Conservation (phyloP, 2,888 invertebrate genomes). For the Aromia moschata region DNA sequence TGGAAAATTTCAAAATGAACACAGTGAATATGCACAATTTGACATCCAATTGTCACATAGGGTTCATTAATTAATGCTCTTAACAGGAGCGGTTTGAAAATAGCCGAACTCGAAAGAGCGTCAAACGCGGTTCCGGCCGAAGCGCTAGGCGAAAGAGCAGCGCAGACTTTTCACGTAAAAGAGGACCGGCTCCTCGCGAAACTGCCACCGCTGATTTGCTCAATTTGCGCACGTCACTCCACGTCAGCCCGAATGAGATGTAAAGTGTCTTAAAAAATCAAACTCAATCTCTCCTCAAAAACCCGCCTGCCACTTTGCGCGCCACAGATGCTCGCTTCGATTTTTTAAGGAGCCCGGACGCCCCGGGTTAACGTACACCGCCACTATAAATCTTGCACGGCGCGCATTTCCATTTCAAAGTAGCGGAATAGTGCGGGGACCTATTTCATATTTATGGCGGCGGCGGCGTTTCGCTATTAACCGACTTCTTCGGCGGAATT, state of each 20-base stretch:
- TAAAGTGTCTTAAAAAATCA: constrained; percentile 63
- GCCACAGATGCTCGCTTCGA: constrained; percentile 41
- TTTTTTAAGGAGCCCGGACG: constrained; percentile 20
- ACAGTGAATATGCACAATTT: too few relatives aligned
- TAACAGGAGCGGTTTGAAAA: too few relatives aligned
- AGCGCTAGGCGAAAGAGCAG: constrained; percentile 4
- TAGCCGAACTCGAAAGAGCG: too few relatives aligned
- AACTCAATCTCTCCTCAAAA: constrained; percentile 59
- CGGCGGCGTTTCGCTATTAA: constrained; percentile 15
- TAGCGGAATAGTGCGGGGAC: constrained; percentile 21
- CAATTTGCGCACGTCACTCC: constrained; percentile 62
- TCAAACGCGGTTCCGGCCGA: too few relatives aligned
- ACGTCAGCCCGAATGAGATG: constrained; percentile 60
- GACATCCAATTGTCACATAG: too few relatives aligned
- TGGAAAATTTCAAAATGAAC: too few relatives aligned
- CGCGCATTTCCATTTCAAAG: constrained; percentile 24
- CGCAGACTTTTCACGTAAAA: constrained; percentile 15
- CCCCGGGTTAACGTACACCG: constrained; percentile 7
- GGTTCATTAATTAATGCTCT: too few relatives aligned
- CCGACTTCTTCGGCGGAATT: constrained; percentile 12
- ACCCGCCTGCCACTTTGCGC: constrained; percentile 54
- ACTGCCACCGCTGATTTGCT: constrained; percentile 61
- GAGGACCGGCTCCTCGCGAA: constrained; percentile 30
- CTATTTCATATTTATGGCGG: constrained; percentile 24
- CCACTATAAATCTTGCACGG: constrained; percentile 22